Evolutionary conservation across 1,140 invertebrate genomes (phyloP).

Genomic region (Phocides pigmalion): DNA sequence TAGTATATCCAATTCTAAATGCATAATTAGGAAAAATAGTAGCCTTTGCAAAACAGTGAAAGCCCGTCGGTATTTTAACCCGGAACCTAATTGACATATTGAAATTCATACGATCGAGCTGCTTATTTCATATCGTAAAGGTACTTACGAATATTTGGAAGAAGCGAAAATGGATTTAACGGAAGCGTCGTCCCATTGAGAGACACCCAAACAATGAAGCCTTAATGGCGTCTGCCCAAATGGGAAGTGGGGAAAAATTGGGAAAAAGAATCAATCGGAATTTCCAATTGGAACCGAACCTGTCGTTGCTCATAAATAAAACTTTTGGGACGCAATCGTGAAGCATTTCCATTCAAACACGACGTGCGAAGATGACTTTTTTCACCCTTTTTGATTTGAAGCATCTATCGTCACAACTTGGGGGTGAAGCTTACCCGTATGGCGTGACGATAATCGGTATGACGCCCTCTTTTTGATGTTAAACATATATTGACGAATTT

Average conservation of each 20-base stretch:
- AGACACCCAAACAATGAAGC: constrained; percentile 25
- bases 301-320: constrained; percentile 28
- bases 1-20: too few species aligned
- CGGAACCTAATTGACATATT: too few species aligned
- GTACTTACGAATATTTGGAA: not conserved
- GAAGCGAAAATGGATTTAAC: not conserved
- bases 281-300: constrained; percentile 18
- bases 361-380: constrained; percentile 20
- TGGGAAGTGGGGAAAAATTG: constrained; percentile 21
- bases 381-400: constrained; percentile 2
- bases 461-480: too few species aligned
- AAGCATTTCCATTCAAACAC: constrained; percentile 19
- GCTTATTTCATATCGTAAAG: too few species aligned
- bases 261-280: constrained; percentile 27
- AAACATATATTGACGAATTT: too few species aligned
- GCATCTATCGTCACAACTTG: too few species aligned
- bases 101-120: too few species aligned
- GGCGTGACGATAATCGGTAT: too few species aligned
- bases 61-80: too few species aligned
- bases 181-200: constrained; percentile 1
- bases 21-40: too few species aligned
- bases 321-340: constrained; percentile 21
- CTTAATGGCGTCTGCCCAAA: constrained; percentile 27
- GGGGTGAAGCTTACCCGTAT: too few species aligned
- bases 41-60: too few species aligned